phyloP scores from a whole-genome alignment of 1,140 invertebrate species.

The Atta texana region DNA sequence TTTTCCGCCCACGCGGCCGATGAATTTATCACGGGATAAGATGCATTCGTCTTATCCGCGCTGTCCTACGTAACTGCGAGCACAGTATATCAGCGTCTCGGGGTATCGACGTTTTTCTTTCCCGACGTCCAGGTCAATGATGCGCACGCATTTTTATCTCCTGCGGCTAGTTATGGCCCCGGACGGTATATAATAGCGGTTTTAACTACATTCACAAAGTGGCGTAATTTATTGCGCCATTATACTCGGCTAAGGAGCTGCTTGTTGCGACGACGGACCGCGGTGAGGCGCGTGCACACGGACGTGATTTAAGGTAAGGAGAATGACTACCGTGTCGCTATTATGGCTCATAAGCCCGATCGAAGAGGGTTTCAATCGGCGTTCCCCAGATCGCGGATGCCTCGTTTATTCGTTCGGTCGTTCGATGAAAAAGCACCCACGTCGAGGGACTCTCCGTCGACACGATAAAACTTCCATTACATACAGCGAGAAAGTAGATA shows the following conservation, averaged over 20 bases:
- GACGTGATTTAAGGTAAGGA: constrained; percentile 73
- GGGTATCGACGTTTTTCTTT: constrained; percentile 40
- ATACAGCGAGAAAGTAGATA: constrained; percentile 46
- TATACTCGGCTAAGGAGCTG: constrained; percentile 75
- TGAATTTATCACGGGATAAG: constrained; percentile 45
- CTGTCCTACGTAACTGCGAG: constrained; percentile 47
- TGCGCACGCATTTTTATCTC: constrained; percentile 65
- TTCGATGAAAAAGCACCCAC: constrained; percentile 2
- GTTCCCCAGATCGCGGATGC: constrained; percentile 63
- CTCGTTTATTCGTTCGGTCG: constrained; percentile 61
- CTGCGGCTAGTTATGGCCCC: constrained; percentile 71
- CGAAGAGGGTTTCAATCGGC: constrained; percentile 60
- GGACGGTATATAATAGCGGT: constrained; percentile 71
- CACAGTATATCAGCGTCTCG: constrained; percentile 31
- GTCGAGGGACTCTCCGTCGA: neutral
- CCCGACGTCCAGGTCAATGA: constrained; percentile 41
- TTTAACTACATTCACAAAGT: constrained; percentile 75
- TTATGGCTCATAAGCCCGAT: constrained; percentile 65
- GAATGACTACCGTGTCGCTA: constrained; percentile 75
- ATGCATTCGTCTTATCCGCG: constrained; percentile 50
- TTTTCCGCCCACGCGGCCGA: constrained; percentile 45
- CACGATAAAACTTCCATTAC: constrained; percentile 42
- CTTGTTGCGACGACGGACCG: constrained; percentile 68
- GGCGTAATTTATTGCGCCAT: constrained; percentile 78
- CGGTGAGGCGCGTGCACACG: constrained; percentile 69